A percentile compares a stretch with the other conserved stretches of the same genome.
These are phyloP conservation scores for Mallotus villosus DNA, from an alignment of 2,797 vertebrate species.

Conservation along the genomic window DNA sequence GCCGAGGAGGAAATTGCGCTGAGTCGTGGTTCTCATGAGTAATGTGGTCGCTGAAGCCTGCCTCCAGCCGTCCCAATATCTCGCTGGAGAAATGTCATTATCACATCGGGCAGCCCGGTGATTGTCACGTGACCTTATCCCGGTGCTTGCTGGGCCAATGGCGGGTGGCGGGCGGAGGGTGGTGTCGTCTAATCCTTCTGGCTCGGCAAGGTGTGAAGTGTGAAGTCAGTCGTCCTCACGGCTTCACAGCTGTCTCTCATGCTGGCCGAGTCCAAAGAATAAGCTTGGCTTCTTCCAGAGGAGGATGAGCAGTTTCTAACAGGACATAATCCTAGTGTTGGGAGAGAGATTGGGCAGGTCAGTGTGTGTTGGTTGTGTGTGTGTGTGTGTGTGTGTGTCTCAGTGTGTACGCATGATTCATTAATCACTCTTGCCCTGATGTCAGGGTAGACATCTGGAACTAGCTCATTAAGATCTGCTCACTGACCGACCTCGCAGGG, in stretches of 20 bases:
- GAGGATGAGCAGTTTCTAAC: slow-evolving; percentile 28
- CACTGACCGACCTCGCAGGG: slow-evolving; percentile 48
- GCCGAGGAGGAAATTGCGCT: not conserved
- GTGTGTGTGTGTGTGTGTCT: slow-evolving; percentile 43
- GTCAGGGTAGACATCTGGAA: slow-evolving; percentile 66
- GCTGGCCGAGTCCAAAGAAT: slow-evolving; percentile 27
- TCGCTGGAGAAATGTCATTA: slow-evolving; percentile 54
- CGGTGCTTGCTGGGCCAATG: slow-evolving; percentile 31
- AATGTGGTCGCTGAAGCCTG: not conserved
- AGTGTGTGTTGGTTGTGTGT: slow-evolving; percentile 24
- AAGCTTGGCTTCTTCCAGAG: slow-evolving; percentile 11
- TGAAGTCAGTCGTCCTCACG: slow-evolving; percentile 39
- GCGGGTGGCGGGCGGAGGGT: slow-evolving; percentile 17
- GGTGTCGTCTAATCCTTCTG: slow-evolving; percentile 8
- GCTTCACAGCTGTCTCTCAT: not conserved
- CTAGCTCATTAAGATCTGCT: slow-evolving; percentile 70
- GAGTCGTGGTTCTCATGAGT: slow-evolving; percentile 5
- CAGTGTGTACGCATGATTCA: slow-evolving; percentile 59
- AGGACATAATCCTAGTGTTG: slow-evolving; percentile 19
- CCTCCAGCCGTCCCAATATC: slow-evolving; percentile 22
- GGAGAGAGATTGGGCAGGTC: slow-evolving; percentile 39
- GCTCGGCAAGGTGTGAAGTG: slow-evolving; percentile 39
- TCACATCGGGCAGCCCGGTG: slow-evolving; percentile 22
- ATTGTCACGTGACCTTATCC: slow-evolving; percentile 31
- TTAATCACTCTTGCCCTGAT: slow-evolving; percentile 61